Base-by-base conservation (phyloP, 2,888 invertebrate genomes). In the Marronus borbonicus region DNA sequence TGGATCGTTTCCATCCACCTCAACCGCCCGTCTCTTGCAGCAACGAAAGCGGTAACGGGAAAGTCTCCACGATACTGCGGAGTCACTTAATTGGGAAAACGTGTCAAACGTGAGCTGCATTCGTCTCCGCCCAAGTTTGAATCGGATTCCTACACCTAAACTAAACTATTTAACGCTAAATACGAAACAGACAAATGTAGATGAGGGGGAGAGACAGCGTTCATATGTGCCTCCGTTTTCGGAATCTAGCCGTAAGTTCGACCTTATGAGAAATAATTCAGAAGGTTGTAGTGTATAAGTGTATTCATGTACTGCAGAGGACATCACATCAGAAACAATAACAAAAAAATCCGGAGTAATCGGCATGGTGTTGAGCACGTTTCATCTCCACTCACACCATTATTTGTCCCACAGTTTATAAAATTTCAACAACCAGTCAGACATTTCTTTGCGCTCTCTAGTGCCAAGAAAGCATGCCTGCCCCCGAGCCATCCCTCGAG, bases 61-160 rank as follows among this genome's bases (percentile, higher is more conserved):
- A 60, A 52, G 66, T 39, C 28, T 62, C 68, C 55, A 44, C 49
- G 62, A 72, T 65, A 55, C 72, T 65, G 72, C 65, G 77, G 74
- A 79, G 80, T 79, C 83, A 80, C 85, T 86, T 87, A 87, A 87
- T 87, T 86, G 86, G 85, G 81, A 81, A 84, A 84, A 85, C 87
- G 86, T 87, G 87, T 86, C 86, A 84, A 85, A 86, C 86, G 86
- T 86, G 86, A 86, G 86, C 85, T 86, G 86, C 86, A 87, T 86
- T 83, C 82, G 79, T 80, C 72, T 68, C 24, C 81, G 81, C 80
- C 80, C 52, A 80, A 78, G 82, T 81, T 80, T 80, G 81, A 82
- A 81, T 81, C 79, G 58, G 72, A 60, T 74, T 44, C 36, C 78
- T 81, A 82, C 82, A 80, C 83, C 80, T 84, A 86, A 86, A 86